These are phyloP conservation scores for Opisthocomus hoazin DNA, from an alignment of 2,113 vertebrate species.

Conservation along the genomic window DNA sequence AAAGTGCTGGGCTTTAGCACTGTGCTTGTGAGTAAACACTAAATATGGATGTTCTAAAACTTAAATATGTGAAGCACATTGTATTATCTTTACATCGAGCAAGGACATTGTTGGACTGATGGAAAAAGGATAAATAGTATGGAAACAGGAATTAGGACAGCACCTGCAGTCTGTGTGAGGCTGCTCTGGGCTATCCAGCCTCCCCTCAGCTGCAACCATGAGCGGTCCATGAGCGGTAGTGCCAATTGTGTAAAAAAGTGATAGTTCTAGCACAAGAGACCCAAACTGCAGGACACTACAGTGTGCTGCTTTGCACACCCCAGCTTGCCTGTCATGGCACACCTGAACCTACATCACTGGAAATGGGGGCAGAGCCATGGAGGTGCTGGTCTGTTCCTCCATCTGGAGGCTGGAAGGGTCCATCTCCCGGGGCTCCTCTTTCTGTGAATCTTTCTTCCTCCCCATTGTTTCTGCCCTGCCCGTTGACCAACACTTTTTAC, in stretches of 20 bases:
- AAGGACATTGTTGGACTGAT: accelerated
- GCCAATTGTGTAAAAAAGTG: background rate
- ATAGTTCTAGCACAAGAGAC: background rate
- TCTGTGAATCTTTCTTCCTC: background rate
- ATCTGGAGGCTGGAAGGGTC: background rate
- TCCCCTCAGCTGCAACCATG: background rate
- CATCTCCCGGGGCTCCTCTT: background rate
- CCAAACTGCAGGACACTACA: background rate
- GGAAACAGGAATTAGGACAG: background rate
- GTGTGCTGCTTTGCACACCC: background rate
- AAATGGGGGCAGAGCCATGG: background rate
- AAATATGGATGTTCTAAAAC: background rate
- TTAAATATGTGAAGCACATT: background rate
- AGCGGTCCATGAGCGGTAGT: background rate
- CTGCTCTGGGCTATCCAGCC: background rate
- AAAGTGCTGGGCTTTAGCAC: background rate
- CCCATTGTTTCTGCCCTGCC: background rate
- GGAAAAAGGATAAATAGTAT: background rate
- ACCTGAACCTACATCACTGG: background rate
- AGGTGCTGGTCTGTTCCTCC: background rate
- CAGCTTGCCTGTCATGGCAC: background rate
- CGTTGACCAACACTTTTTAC: background rate
- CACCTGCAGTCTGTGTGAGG: background rate
- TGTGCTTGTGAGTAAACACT: background rate
- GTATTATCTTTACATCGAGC: background rate